Conservation (phyloP, 2,888 invertebrate species). For the Sminthurides aquaticus region DNA sequence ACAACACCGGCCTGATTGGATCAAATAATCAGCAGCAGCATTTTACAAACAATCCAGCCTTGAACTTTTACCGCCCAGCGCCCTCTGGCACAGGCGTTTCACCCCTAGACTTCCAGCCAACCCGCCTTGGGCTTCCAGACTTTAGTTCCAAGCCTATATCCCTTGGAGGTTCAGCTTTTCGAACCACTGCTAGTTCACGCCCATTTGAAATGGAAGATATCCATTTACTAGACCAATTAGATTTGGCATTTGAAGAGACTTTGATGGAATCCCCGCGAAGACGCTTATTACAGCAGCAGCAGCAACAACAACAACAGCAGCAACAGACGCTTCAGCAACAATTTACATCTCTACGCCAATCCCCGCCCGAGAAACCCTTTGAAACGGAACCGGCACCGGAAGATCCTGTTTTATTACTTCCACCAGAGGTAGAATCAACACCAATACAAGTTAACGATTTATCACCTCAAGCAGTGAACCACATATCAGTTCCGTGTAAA, state of each 20-base stretch:
- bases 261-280: constrained; percentile 30
- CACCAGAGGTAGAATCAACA: neutral
- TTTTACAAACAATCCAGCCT: neutral
- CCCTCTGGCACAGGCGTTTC: neutral
- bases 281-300: neutral
- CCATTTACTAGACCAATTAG: constrained; percentile 42
- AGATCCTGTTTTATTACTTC: neutral
- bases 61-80: constrained; percentile 3
- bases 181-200: constrained; percentile 38
- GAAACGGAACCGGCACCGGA: neutral
- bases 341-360: no score
- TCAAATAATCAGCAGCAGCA: constrained; percentile 16
- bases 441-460: neutral
- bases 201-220: constrained; percentile 43
- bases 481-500: neutral
- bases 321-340: constrained; percentile 24
- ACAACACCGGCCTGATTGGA: constrained; percentile 8
- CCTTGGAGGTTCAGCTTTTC: constrained; percentile 1
- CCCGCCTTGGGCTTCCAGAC: neutral
- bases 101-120: neutral
- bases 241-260: constrained; percentile 42
- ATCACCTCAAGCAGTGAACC: neutral
- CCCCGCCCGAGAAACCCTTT: neutral
- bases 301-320: neutral
- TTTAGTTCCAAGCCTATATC: neutral